Evolutionary conservation across 2,113 vertebrate species (phyloP).

Genomic region (Bombycilla garrulus): DNA sequence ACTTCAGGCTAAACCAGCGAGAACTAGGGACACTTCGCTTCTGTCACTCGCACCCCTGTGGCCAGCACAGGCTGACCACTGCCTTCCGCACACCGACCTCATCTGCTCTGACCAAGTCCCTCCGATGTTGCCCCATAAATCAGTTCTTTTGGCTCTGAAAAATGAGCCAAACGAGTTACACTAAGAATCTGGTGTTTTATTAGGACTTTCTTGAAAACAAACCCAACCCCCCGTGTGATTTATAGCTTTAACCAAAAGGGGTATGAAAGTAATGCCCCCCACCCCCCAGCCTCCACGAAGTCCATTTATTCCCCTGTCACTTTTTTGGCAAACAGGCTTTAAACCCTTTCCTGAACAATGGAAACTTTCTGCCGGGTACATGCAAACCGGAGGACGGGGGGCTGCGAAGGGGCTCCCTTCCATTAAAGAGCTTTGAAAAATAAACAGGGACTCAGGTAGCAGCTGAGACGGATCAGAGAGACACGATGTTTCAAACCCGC

Average conservation of each 20-base stretch:
- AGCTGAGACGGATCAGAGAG: conserved; percentile 41
- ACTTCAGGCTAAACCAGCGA: not conserved
- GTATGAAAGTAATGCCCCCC: conserved; percentile 53
- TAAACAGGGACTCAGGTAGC: conserved; percentile 64
- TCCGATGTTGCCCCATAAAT: conserved; percentile 42
- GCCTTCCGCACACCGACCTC: not conserved
- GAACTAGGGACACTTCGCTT: not conserved
- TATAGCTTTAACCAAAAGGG: conserved; percentile 65
- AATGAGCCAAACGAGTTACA: conserved; percentile 66
- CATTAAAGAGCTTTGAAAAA: conserved; percentile 53
- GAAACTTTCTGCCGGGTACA: conserved; percentile 62
- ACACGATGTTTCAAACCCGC: not conserved
- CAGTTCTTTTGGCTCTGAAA: conserved; percentile 61
- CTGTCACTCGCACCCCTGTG: not conserved
- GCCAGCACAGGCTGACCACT: not conserved
- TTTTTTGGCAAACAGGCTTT: conserved; percentile 59
- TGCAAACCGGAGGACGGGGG: not conserved
- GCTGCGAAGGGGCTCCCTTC: conserved; percentile 16
- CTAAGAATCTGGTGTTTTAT: conserved; percentile 63
- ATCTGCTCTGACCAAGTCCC: not conserved
- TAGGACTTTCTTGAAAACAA: conserved; percentile 63
- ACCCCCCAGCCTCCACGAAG: conserved; percentile 29
- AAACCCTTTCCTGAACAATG: conserved; percentile 53
- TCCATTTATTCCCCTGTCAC: conserved; percentile 63
- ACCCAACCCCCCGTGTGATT: conserved; percentile 54